These are phyloP conservation scores for Lagopus muta DNA, from an alignment of 2,113 vertebrate species.

Conservation along the genomic window DNA sequence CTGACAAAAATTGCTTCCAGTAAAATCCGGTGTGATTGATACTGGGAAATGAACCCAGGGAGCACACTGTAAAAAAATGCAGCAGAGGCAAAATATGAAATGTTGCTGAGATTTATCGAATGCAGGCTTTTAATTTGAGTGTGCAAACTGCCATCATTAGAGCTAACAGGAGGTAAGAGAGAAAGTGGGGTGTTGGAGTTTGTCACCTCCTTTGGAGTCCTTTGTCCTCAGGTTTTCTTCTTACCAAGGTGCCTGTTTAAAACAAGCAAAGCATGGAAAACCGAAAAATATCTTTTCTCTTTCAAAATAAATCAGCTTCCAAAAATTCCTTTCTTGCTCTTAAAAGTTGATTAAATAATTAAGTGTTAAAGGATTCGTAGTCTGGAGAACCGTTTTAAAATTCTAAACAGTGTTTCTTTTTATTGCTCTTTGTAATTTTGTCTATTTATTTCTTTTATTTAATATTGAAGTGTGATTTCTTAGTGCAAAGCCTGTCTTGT, in stretches of 20 bases:
- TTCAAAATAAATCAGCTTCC: background rate
- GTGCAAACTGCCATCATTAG: background rate
- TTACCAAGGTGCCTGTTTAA: background rate
- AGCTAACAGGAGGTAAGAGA: background rate
- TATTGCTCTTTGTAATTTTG: background rate
- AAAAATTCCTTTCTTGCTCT: background rate
- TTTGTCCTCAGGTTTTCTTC: background rate
- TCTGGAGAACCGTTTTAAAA: background rate
- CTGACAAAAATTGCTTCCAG: background rate
- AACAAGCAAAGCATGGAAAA: background rate
- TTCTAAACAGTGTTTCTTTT: background rate
- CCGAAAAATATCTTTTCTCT: background rate
- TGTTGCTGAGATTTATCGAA: background rate
- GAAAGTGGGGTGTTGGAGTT: background rate
- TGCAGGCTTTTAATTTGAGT: background rate
- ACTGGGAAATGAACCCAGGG: background rate
- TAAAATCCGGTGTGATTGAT: background rate
- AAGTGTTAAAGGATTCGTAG: background rate
- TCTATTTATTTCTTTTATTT: background rate
- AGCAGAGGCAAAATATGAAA: background rate
- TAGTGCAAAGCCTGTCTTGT: background rate
- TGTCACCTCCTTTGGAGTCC: background rate
- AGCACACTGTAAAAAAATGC: background rate
- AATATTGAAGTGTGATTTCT: background rate
- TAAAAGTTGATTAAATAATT: background rate